Conservation (phyloP, 2,888 invertebrate species). For the Spatulosminthurus flaviceps region DNA sequence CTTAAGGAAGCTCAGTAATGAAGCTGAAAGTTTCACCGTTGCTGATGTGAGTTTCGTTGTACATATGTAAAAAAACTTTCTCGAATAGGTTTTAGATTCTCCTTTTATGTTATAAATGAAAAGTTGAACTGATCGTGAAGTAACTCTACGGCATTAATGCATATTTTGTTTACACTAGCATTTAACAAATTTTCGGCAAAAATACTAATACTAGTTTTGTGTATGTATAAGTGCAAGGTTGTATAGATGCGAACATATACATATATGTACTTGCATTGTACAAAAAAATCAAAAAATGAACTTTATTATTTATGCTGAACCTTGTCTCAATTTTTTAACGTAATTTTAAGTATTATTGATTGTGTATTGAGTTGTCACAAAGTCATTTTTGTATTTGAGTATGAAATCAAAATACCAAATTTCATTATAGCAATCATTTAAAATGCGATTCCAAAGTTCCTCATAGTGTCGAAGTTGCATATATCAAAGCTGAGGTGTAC, state of each 20-base stretch:
- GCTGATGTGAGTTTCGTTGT: neutral
- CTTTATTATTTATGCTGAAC: neutral
- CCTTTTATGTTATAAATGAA: neutral
- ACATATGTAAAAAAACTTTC: neutral
- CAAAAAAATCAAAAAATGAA: neutral
- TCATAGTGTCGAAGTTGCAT: neutral
- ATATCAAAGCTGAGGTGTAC: neutral
- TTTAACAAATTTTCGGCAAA: constrained; percentile 17
- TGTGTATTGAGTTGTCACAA: constrained; percentile 23
- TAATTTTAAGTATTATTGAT: neutral
- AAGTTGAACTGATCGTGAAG: neutral
- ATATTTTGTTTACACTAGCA: constrained; percentile 1
- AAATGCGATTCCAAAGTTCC: constrained; percentile 20
- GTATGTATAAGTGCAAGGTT: neutral
- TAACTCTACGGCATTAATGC: neutral
- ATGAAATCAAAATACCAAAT: neutral
- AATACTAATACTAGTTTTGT: neutral
- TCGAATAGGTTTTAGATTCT: neutral
- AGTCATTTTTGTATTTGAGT: constrained; percentile 18
- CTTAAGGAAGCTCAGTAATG: neutral
- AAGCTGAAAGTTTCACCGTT: neutral
- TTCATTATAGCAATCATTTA: neutral
- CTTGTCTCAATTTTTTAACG: neutral
- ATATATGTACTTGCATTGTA: neutral
- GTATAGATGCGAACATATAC: neutral